Evolutionary conservation across 2,888 invertebrate genomes (phyloP).

Genomic region (Lycophotia porphyrea): DNA sequence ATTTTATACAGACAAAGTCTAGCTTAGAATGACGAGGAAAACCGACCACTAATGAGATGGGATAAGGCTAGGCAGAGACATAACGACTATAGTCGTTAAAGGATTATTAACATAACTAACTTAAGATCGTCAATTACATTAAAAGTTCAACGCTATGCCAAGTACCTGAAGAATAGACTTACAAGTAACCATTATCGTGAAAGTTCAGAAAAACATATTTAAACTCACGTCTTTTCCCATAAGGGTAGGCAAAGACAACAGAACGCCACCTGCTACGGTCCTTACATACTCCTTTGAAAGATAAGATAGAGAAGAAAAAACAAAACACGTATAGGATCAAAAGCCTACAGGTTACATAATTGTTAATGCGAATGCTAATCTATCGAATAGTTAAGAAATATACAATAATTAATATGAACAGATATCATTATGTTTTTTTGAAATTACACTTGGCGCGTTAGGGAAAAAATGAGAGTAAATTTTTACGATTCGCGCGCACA

Average conservation of each 20-base stretch:
- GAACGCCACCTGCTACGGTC: background rate
- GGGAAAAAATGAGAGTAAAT: too few species aligned
- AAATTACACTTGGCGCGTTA: too few species aligned
- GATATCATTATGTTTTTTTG: too few species aligned
- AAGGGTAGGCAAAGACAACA: background rate
- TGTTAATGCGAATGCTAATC: background rate
- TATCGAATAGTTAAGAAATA: too few species aligned
- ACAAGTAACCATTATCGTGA: background rate
- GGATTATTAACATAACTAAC: background rate
- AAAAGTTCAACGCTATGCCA: background rate
- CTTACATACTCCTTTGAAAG: background rate
- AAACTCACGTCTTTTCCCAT: background rate
- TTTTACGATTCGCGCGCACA: too few species aligned
- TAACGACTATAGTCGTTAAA: background rate
- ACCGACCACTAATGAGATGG: background rate
- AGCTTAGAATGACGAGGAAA: background rate
- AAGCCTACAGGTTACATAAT: background rate
- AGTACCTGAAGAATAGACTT: slow-evolving; percentile 3
- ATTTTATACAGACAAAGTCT: background rate
- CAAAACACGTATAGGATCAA: background rate
- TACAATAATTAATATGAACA: too few species aligned
- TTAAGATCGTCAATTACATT: slow-evolving; percentile 2
- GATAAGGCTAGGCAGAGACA: background rate
- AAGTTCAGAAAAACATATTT: background rate
- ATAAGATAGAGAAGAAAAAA: background rate